Evolutionary conservation across 2,888 invertebrate genomes (phyloP).

Genomic region (Nymphalis urticae): DNA sequence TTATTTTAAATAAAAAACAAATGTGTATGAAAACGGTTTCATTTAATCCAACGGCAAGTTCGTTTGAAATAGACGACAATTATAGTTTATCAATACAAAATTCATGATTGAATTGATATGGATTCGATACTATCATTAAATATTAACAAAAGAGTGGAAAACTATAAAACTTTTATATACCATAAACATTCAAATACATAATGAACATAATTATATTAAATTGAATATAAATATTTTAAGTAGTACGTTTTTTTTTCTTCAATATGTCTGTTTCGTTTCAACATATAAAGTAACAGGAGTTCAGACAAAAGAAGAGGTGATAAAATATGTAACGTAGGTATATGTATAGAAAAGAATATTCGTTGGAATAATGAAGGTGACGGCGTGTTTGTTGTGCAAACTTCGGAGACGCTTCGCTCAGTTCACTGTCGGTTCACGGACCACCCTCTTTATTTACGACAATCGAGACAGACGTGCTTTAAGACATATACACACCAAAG

Average conservation of each 20-base stretch:
- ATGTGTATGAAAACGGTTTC: not conserved
- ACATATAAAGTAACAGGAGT: constrained; percentile 15
- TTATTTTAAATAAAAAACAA: constrained; percentile 6
- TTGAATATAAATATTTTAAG: no score
- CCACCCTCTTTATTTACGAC: constrained; percentile 38
- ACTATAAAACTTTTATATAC: no score
- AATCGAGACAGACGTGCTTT: constrained; percentile 28
- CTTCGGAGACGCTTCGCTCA: constrained; percentile 33
- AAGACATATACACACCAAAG: not conserved
- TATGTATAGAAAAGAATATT: constrained; percentile 14
- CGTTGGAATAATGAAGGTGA: constrained; percentile 34
- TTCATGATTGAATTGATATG: no score
- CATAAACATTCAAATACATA: no score
- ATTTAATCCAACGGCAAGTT: not conserved
- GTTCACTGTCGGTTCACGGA: constrained; percentile 41
- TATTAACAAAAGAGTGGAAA: no score
- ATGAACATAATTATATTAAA: no score
- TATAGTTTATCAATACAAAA: no score
- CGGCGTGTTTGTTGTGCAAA: constrained; percentile 40
- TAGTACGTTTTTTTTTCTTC: no score
- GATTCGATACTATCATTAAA: no score
- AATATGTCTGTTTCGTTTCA: not conserved
- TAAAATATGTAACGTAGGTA: constrained; percentile 9
- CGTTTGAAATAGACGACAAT: no score
- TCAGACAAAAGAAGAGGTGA: constrained; percentile 14